Conservation (phyloP, 2,888 invertebrate species). For the Sepiola atlantica region DNA sequence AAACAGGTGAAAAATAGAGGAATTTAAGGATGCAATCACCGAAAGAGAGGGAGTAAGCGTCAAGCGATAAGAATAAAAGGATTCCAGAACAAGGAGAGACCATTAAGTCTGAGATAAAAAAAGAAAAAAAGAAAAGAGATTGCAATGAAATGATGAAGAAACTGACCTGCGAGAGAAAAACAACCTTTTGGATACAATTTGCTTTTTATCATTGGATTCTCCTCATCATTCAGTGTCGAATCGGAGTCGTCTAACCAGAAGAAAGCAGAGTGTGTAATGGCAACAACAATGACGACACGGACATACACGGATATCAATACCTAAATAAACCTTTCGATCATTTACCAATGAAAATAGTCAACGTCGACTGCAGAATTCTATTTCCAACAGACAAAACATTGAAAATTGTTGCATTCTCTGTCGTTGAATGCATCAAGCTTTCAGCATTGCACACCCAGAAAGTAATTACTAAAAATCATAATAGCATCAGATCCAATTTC, state of each 20-base stretch:
- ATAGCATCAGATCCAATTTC: no score
- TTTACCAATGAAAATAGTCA: not conserved
- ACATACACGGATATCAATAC: not conserved
- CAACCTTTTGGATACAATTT: conserved; percentile 38
- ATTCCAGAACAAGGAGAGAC: not conserved
- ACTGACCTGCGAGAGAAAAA: conserved; percentile 43
- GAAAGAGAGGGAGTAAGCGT: not conserved
- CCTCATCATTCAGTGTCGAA: conserved; percentile 1
- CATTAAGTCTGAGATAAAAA: not conserved
- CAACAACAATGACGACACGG: not conserved
- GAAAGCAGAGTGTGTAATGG: not conserved
- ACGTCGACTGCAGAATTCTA: no score
- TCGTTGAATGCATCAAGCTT: not conserved
- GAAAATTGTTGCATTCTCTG: not conserved
- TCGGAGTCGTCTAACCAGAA: conserved; percentile 9
- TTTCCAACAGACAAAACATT: no score
- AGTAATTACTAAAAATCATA: no score
- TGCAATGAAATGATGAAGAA: conserved; percentile 25
- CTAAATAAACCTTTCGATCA: not conserved
- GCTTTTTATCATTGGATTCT: conserved; percentile 40
- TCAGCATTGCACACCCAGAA: not conserved
- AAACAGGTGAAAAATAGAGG: not conserved
- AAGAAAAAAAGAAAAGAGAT: no score
- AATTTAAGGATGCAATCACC: not conserved
- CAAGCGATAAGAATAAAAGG: not conserved